Evolutionary conservation across 2,113 vertebrate genomes (phyloP), one percentile per base, ranked within the genome.

Genomic region (Embiotoca jacksoni): DNA sequence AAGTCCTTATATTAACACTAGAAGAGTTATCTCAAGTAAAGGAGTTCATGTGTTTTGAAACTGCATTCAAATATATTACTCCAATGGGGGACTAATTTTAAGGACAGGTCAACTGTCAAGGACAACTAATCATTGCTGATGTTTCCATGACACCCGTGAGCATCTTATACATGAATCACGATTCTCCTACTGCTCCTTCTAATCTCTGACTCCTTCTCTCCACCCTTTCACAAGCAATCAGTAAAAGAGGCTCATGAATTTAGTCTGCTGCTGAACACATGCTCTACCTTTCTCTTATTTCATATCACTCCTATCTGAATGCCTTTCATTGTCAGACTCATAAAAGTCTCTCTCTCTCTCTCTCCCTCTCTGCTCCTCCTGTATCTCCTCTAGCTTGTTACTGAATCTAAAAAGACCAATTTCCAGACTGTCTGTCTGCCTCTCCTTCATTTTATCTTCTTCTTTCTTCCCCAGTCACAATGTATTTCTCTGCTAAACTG

Each of bases 251-350:
- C 88, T 88, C 62, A 77, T 88, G 63, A 88, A 91, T 89, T 79
- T 46, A 88, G 80, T 78, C 75, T n/a, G 80, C 73, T 44, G 84
- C 80, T 85, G 54, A 90, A 82, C 88, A 83, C 83, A 64, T 75
- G 54, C 75, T 79, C 63, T 5, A 39, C 58, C 81, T 72, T 81
- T 73, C 67, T 70, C 77, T 83, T 59, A 85, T 87, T 86, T 86
- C 88, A 86, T 70, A 84, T 89, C 68, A 52, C 82, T 86, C 46
- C 63, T 56, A 74, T 89, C 79, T 72, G 82, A 85, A 87, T 85
- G 75, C 81, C 69, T 86, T 85, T 82, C 80, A 86, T 89, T 84
- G 80, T 87, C 83, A 62, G 50, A 76, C 82, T 69, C 76, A 84
- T 89, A 87, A 91, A 86, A 85, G 71, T 81, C 68, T 75, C 57